These are phyloP conservation scores for Pollenia griseotomentosa DNA, from an alignment of 2,888 invertebrate genomes.

Conservation along the genomic window DNA sequence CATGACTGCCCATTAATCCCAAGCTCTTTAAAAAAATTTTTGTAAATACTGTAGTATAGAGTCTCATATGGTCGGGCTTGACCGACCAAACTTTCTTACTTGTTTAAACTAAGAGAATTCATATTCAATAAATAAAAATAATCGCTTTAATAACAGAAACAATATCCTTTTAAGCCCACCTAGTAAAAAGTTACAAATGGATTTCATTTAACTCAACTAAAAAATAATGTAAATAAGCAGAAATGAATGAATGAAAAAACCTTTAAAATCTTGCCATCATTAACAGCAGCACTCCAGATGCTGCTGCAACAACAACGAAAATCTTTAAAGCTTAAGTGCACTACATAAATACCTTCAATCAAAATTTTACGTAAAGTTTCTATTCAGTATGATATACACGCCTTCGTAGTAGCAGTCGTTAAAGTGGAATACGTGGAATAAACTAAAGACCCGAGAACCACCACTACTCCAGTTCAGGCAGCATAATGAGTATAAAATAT, in stretches of 20 bases:
- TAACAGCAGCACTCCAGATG: slow-evolving; percentile 4
- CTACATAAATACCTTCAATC: slow-evolving; percentile 54
- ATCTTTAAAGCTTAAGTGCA: slow-evolving; percentile 50
- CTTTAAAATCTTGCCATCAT: slow-evolving; percentile 10
- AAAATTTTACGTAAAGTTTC: slow-evolving; percentile 57
- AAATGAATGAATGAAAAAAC: slow-evolving; percentile 6
- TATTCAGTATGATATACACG: slow-evolving; percentile 52
- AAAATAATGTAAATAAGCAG: neutral
- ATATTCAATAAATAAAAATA: neutral
- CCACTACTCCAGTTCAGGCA: neutral
- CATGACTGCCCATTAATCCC: no score
- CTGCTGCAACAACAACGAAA: slow-evolving; percentile 27
- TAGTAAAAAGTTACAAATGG: slow-evolving; percentile 6
- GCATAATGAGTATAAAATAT: slow-evolving; percentile 49
- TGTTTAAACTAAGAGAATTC: neutral
- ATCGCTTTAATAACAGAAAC: neutral
- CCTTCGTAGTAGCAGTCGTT: slow-evolving; percentile 10
- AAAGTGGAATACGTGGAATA: slow-evolving; percentile 8
- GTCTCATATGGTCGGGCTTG: no score
- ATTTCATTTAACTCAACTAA: slow-evolving; percentile 33
- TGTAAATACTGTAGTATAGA: no score
- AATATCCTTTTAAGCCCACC: neutral
- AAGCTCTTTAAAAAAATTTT: no score
- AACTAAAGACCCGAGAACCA: slow-evolving; percentile 31
- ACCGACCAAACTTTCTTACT: no score